phyloP scores from a whole-genome alignment of 2,113 vertebrate species.

The Larimichthys crocea region DNA sequence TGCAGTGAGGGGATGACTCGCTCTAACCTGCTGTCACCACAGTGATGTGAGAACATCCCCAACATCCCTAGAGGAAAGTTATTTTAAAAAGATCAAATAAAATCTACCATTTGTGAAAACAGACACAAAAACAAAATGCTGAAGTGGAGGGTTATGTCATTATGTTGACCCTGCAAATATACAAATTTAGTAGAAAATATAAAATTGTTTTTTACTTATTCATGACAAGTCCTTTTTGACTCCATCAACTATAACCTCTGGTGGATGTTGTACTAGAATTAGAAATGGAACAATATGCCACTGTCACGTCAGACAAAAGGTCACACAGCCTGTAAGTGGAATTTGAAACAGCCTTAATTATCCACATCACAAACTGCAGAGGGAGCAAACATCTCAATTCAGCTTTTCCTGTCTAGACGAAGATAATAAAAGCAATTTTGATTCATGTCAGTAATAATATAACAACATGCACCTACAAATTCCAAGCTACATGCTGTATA shows the following conservation, averaged over 20 bases:
- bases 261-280: neutral
- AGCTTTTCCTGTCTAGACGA: neutral
- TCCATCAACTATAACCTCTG: neutral
- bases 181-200: neutral
- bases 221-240: neutral
- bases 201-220: neutral
- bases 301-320: constrained; percentile 6
- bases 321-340: constrained; percentile 10
- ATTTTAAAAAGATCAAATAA: neutral
- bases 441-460: constrained; percentile 2
- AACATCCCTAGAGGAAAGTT: too few relatives aligned
- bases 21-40: neutral
- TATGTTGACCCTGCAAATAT: neutral
- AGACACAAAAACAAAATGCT: neutral
- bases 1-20: too few relatives aligned
- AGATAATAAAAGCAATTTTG: neutral
- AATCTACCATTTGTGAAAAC: neutral
- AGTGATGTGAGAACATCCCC: neutral
- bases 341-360: neutral
- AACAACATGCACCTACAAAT: neutral
- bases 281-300: neutral
- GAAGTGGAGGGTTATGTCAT: neutral
- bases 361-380: neutral
- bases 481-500: neutral
- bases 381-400: neutral